Percentiles rank a stretch among this genome's conserved stretches.
Evolutionary conservation across 1,140 invertebrate genomes (phyloP).

Genomic region (Hestina assimilis): DNA sequence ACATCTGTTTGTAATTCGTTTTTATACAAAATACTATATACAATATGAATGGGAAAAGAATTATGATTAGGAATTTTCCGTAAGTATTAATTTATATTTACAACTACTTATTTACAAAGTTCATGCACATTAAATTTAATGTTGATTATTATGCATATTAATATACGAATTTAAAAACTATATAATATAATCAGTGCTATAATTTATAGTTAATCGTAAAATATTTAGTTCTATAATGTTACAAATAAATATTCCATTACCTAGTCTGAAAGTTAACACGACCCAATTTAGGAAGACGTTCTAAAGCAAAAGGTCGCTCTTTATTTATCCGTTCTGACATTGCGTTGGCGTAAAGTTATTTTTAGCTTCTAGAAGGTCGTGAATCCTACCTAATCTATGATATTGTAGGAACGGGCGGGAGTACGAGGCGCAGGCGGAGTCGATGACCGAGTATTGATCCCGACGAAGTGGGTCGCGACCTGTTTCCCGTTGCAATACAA

Average conservation of each 20-base stretch:
- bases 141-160: no score
- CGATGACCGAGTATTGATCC: conserved; percentile 77
- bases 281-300: conserved; percentile 14
- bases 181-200: no score
- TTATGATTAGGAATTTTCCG: no score
- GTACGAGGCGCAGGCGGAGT: conserved; percentile 58
- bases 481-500: conserved; percentile 61
- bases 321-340: conserved; percentile 25
- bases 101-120: no score
- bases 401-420: conserved; percentile 35
- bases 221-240: no score
- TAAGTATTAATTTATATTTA: no score
- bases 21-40: no score
- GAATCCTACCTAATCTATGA: conserved; percentile 37
- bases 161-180: no score
- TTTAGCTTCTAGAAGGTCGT: conserved; percentile 34
- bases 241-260: neutral
- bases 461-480: conserved; percentile 69
- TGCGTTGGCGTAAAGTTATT: conserved; percentile 26
- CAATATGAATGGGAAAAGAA: no score
- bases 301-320: conserved; percentile 15
- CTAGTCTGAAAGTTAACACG: conserved; percentile 6
- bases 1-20: no score
- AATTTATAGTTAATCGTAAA: no score
- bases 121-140: no score